Percentiles rank a stretch among this genome's conserved stretches.
phyloP scores from a whole-genome alignment of 2,797 vertebrate species.

The Sebastes itinus region DNA sequence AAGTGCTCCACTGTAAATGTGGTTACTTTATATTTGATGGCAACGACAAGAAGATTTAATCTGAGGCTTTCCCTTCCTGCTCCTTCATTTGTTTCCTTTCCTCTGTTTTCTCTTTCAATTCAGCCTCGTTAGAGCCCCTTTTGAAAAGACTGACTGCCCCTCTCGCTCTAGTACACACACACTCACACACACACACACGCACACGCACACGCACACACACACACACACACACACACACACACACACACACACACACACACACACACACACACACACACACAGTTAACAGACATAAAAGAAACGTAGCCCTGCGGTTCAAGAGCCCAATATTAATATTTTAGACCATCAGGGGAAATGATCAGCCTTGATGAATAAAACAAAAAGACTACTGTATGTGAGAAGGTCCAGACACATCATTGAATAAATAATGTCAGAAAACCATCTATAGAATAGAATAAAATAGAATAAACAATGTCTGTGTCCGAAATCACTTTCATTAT shows the following conservation, averaged over 20 bases:
- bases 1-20: background rate
- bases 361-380: constrained; percentile 70
- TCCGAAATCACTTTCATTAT: background rate
- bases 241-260: background rate
- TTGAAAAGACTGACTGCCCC: background rate
- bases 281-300: constrained; percentile 55
- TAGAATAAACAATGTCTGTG: background rate
- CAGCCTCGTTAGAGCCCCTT: constrained; percentile 2
- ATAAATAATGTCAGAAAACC: constrained; percentile 35
- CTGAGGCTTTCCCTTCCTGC: constrained; percentile 30
- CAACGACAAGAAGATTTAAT: constrained; percentile 78
- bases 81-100: constrained; percentile 9
- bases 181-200: background rate
- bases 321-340: constrained; percentile 79
- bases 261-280: background rate
- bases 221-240: background rate
- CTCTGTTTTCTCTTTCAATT: constrained; percentile 21
- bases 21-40: constrained; percentile 84
- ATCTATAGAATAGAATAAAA: constrained; percentile 1
- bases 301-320: constrained; percentile 57
- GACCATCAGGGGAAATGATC: constrained; percentile 56
- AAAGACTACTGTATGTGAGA: constrained; percentile 58
- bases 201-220: background rate
- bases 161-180: background rate
- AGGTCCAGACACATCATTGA: constrained; percentile 31